Evolutionary conservation across 2,113 vertebrate genomes (phyloP).

Genomic region (Tautogolabrus adspersus): DNA sequence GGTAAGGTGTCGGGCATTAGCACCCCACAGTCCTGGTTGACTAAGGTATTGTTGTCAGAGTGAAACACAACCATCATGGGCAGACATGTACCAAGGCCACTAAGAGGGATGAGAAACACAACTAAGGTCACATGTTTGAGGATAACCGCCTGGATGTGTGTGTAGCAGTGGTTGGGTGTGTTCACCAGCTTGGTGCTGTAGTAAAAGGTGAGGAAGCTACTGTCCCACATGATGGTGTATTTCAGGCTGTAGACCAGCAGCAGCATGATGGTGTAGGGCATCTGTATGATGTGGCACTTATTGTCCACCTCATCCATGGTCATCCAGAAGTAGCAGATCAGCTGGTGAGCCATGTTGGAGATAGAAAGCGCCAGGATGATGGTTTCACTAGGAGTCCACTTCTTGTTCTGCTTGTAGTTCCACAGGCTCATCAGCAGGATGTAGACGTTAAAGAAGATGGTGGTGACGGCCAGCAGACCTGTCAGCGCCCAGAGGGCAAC

Average conservation of each 20-base stretch:
- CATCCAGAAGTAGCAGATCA: conserved; percentile 79
- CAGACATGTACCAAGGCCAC: conserved; percentile 67
- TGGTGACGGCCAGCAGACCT: conserved; percentile 66
- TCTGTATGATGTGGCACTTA: conserved; percentile 42
- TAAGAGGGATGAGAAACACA: conserved; percentile 69
- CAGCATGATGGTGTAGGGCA: conserved; percentile 59
- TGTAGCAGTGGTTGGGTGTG: conserved; percentile 77
- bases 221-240: conserved; percentile 82
- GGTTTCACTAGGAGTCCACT: conserved; percentile 75
- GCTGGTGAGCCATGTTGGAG: conserved; percentile 68
- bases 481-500: conserved; percentile 72
- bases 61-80: conserved; percentile 68
- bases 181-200: conserved; percentile 84
- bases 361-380: conserved; percentile 76
- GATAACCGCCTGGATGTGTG: conserved; percentile 73
- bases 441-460: conserved; percentile 80
- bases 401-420: conserved; percentile 68
- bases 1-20: conserved; percentile 24
- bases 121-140: conserved; percentile 73
- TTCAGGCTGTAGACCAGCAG: conserved; percentile 73
- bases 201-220: conserved; percentile 82
- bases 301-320: conserved; percentile 75
- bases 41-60: conserved; percentile 14
- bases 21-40: conserved; percentile 58
- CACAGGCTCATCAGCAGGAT: conserved; percentile 75